These are phyloP conservation scores for Crotophaga sulcirostris DNA, from an alignment of 2,113 vertebrate species.

Conservation along the genomic window DNA sequence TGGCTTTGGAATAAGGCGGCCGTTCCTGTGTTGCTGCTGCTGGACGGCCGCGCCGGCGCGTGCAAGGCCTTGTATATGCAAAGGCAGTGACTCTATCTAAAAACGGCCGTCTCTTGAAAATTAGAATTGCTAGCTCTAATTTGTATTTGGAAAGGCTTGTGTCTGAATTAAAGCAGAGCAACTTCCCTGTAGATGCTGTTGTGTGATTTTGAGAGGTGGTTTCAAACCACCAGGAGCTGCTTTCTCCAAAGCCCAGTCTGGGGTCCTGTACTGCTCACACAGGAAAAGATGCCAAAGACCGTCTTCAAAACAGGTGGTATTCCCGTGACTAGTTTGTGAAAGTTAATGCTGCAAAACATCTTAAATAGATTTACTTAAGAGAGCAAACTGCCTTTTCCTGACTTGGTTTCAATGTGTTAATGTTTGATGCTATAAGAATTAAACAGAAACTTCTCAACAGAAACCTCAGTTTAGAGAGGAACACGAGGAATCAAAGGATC, in stretches of 20 bases:
- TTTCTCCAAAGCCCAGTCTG: background rate
- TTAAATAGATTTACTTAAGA: background rate
- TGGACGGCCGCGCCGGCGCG: rapidly evolving
- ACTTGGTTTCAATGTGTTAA: background rate
- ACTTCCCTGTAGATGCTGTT: background rate
- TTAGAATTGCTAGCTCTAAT: background rate
- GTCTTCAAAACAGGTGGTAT: background rate
- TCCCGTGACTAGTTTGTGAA: background rate
- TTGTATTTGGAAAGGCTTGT: background rate
- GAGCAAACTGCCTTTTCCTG: background rate
- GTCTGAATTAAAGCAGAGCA: background rate
- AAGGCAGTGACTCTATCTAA: background rate
- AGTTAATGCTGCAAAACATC: background rate
- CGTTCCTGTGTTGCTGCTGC: background rate
- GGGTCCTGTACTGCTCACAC: background rate
- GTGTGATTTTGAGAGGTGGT: background rate
- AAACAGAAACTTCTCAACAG: background rate
- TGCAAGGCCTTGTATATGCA: background rate
- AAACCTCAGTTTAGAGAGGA: background rate
- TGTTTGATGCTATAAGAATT: background rate
- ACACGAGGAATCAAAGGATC: background rate
- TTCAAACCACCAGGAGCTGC: background rate
- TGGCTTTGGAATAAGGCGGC: background rate
- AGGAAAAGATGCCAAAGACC: background rate
- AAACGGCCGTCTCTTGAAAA: background rate